phyloP scores from a whole-genome alignment of 1,140 invertebrate species.

The Aphelenchoides avenae region DNA sequence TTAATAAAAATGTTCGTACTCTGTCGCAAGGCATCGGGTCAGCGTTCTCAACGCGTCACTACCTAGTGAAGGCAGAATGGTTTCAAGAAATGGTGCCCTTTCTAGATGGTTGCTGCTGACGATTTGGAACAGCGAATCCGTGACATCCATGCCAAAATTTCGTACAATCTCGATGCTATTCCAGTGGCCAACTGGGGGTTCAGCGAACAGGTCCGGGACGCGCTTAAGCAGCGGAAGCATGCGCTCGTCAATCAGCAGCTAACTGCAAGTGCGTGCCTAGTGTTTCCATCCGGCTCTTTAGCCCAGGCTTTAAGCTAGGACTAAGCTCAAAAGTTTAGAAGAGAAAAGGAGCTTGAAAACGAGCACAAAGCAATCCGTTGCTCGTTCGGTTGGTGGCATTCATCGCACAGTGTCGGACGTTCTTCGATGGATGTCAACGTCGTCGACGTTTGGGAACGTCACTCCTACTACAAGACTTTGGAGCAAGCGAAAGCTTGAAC shows the following conservation, averaged over 20 bases:
- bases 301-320: background rate
- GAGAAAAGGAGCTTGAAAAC: slow-evolving; percentile 13
- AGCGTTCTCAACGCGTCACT: background rate
- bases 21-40: background rate
- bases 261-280: slow-evolving; percentile 12
- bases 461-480: slow-evolving; percentile 6
- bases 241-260: slow-evolving; percentile 22
- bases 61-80: background rate
- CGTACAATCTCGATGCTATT: slow-evolving; percentile 15
- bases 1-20: background rate
- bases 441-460: background rate
- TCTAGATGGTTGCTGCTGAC: background rate
- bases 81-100: background rate
- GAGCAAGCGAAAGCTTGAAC: background rate
- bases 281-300: no score
- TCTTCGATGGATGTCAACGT: background rate
- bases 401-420: slow-evolving; percentile 10
- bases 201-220: slow-evolving; percentile 14
- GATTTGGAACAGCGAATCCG: background rate
- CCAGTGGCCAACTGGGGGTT: slow-evolving; percentile 28
- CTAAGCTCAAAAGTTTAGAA: slow-evolving; percentile 17
- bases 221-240: slow-evolving; percentile 19
- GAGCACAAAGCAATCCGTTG: slow-evolving; percentile 11
- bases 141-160: slow-evolving; percentile 8
- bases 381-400: slow-evolving; percentile 12